Evolutionary conservation across 1,140 invertebrate species (phyloP), one percentile per base, ranked within the genome.

Genomic region (Trissolcus basalis): DNA sequence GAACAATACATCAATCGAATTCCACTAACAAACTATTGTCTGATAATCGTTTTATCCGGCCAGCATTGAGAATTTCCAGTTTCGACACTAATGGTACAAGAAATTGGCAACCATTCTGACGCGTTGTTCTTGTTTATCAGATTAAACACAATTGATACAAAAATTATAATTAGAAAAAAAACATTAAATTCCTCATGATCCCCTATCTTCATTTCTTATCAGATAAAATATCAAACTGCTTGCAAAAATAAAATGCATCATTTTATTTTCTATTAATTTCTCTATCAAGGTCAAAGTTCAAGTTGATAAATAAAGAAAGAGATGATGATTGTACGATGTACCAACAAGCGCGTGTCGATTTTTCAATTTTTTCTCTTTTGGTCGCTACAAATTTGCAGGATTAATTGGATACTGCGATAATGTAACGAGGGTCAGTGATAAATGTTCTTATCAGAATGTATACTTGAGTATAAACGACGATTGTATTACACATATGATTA

Each of bases 21-120:
- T 81, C 80, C 79, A 64, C 86, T 88, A 88, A 88, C 86, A 88
- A 88, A 87, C 86, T 87, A 88, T 88, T 88, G 86, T 88, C 80
- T 81, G 83, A 82, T 87, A 87, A 87, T 88, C 78, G 84, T 84
- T 83, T 75, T 44, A 81, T 75, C 51, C 64, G 36, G 32, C 60
- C 76, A 58, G 65, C 41, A 61, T 67, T 70, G 51, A 56, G 65
- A 63, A 76, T 70, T 77, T 70, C 48, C 55, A 76, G 59, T 49
- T 70, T 65, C 55, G 67, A 13, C 15, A 41, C 55, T 50, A 48
- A 65, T 45, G 9, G 12, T 76, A 43, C 56, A 13, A 8, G 5
- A 45, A 60, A 75, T 64, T 59, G 33, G 59, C 69, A 14, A 73
- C 68, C 71, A 49, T 41, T 64, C 44, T 12, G 54, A 59, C 59